Evolutionary conservation across 2,797 vertebrate genomes (phyloP), one percentile per base, ranked within the genome.

Genomic region (Astyanax mexicanus): DNA sequence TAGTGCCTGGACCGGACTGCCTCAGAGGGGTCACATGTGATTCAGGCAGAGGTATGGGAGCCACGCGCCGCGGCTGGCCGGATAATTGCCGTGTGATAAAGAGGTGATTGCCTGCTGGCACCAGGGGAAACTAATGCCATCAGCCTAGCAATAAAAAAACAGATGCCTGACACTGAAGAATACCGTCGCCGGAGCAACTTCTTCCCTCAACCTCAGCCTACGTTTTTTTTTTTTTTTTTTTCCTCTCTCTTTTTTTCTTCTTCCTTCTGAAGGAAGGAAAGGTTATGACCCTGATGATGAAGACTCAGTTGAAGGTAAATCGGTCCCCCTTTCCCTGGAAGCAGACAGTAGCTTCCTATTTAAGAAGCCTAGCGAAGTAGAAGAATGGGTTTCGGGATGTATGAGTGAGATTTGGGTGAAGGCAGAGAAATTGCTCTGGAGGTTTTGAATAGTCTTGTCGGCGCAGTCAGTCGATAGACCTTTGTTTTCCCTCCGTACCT

Each of bases 71-170:
- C 85, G 80, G 87, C 91, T 91, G 88, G 88, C 84, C 81, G 88
- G 91, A 93, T 93, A 94, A 94, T 94, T 93, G 92, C 90, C 90
- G 91, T 92, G 92, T 94, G 93, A 94, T 94, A 94, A 93, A 93
- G 91, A 93, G 91, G 91, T 92, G 93, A 94, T 93, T 93, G 91
- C 90, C 88, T 91, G 90, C 88, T 92, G 91, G 90, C 91, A 92
- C 89, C 88, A 78, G 86, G 89, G 89, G 89, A 91, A 90, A 92
- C 89, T 90, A 91, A 92, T 92, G 90, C 91, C 93, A 93, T 92
- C 90, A 93, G 92, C 92, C 92, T 89, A 32, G 89, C 91, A 91
- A 93, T 93, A 93, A 93, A 93, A 92, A 92, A 92, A 86, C 89
- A 93, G 91, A 94, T 91, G 92, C 88, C 91, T 90, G 89, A 90